A percentile compares a stretch with the other conserved stretches of the same genome.
These are phyloP conservation scores for Hippocampus guttulatus DNA, from an alignment of 2,113 vertebrate genomes.

Conservation along the genomic window DNA sequence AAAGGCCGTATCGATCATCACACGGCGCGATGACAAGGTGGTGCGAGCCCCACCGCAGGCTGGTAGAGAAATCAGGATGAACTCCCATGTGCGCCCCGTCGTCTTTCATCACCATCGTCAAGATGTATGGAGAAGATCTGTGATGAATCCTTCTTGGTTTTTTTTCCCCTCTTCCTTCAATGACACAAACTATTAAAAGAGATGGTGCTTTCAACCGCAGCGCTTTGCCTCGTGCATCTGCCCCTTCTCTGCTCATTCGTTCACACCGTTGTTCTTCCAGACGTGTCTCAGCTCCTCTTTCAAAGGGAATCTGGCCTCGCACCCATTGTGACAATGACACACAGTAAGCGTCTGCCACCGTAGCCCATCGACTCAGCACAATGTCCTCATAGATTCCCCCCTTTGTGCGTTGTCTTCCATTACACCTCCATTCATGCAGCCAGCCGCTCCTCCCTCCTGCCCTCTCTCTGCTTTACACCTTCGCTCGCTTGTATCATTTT, in stretches of 20 bases:
- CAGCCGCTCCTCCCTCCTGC: slow-evolving; percentile 22
- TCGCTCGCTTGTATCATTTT: slow-evolving; percentile 43
- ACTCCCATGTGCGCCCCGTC: slow-evolving; percentile 26
- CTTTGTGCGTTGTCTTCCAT: slow-evolving; percentile 42
- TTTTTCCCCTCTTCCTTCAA: slow-evolving; percentile 12
- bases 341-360: slow-evolving; percentile 42
- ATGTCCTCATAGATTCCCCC: slow-evolving; percentile 40
- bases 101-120: slow-evolving; percentile 46
- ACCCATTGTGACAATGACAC: slow-evolving; percentile 51
- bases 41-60: slow-evolving; percentile 34
- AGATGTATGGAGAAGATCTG: slow-evolving; percentile 35
- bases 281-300: slow-evolving; percentile 36
- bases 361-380: slow-evolving; percentile 54
- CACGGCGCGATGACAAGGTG: slow-evolving; percentile 47
- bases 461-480: not conserved
- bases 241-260: slow-evolving; percentile 43
- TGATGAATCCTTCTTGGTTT: slow-evolving; percentile 11
- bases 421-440: slow-evolving; percentile 44
- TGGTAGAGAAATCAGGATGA: slow-evolving; percentile 35
- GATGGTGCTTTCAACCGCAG: slow-evolving; percentile 9
- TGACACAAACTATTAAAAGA: slow-evolving; percentile 26
- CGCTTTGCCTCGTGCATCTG: slow-evolving; percentile 13
- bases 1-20: slow-evolving; percentile 36
- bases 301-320: slow-evolving; percentile 28
- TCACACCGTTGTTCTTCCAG: slow-evolving; percentile 22